These are phyloP conservation scores for Oscheius sp. DNA, from an alignment of 2,888 invertebrate species.

Conservation along the genomic window DNA sequence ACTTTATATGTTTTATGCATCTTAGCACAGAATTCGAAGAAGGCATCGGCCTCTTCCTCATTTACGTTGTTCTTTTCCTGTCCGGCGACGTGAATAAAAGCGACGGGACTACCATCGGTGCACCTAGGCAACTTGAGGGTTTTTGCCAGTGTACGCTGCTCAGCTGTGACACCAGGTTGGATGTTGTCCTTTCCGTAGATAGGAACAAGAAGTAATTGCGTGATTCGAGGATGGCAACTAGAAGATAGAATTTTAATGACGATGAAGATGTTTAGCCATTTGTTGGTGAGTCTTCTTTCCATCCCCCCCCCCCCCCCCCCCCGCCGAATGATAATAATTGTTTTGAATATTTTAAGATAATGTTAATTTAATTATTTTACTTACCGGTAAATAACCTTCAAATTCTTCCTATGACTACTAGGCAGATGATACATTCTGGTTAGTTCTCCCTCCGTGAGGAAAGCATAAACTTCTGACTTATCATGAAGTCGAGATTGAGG, in stretches of 20 bases:
- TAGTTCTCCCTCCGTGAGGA: constrained; percentile 4
- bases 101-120: background rate
- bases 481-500: background rate
- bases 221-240: constrained; percentile 17
- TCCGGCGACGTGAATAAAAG: background rate
- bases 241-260: too few relatives aligned
- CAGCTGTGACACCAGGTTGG: background rate
- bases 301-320: too few relatives aligned
- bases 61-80: background rate
- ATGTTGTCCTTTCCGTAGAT: constrained; percentile 14
- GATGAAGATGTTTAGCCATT: too few relatives aligned
- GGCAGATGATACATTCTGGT: background rate
- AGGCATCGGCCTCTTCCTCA: background rate
- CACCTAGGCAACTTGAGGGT: background rate
- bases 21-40: background rate
- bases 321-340: too few relatives aligned
- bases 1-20: too few relatives aligned
- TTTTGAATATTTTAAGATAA: too few relatives aligned
- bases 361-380: too few relatives aligned
- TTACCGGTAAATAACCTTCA: constrained; percentile 19
- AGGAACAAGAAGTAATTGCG: background rate
- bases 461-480: background rate
- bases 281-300: too few relatives aligned
- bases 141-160: background rate
- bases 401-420: background rate